Conservation (phyloP, 2,888 invertebrate species). For the Automeris io region DNA sequence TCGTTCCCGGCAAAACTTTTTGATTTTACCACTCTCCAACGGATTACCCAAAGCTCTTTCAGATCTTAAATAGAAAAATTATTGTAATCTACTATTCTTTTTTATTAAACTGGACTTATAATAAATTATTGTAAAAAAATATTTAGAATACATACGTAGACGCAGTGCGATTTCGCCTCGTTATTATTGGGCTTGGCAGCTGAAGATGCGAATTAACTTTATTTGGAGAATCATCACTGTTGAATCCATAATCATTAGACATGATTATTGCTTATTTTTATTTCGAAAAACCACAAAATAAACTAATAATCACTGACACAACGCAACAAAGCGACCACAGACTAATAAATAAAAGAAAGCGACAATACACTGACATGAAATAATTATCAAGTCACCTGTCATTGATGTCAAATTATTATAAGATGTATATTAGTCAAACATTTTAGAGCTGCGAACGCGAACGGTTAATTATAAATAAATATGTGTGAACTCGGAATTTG, state of each 20-base stretch:
- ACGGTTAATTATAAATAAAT: too few relatives aligned
- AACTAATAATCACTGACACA: too few relatives aligned
- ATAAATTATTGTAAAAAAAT: conserved; percentile 1
- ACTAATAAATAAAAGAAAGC: too few relatives aligned
- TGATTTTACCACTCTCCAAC: conserved; percentile 84
- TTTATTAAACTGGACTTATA: conserved; percentile 4
- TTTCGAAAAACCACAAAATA: neutral
- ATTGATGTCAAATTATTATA: too few relatives aligned
- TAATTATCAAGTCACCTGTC: too few relatives aligned
- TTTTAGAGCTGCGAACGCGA: too few relatives aligned
- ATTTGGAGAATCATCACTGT: conserved; percentile 69
- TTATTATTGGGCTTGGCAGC: conserved; percentile 88
- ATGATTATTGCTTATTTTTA: conserved; percentile 27
- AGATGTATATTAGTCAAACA: too few relatives aligned
- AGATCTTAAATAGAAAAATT: conserved; percentile 74
- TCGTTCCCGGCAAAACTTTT: conserved; percentile 88
- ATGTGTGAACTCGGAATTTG: too few relatives aligned
- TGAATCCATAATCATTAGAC: conserved; percentile 69
- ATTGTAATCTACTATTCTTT: neutral
- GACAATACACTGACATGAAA: neutral
- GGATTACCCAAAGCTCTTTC: conserved; percentile 87
- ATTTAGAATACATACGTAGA: conserved; percentile 82
- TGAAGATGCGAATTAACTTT: conserved; percentile 68
- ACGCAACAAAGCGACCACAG: neutral
- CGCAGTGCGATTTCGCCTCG: conserved; percentile 85